Evolutionary conservation across 2,113 vertebrate species (phyloP), one percentile per base, ranked within the genome.

Genomic region (Micronycteris hirsuta): DNA sequence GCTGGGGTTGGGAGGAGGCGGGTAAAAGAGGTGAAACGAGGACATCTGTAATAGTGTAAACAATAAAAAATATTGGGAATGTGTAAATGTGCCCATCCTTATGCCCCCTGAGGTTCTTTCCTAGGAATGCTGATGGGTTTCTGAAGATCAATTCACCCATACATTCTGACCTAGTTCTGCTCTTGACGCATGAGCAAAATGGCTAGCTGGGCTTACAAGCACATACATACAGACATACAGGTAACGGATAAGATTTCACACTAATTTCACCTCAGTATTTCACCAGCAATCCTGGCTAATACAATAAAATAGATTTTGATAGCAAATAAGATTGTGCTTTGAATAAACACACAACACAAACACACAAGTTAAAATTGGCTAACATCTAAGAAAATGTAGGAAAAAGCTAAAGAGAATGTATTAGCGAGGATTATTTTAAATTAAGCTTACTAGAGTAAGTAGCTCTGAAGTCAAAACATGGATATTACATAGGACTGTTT

Each of bases 401-500:
- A 93, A 94, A 93, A 81, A 4, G 7, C 58, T 92, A 91, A 89
- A 78, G 47, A 93, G 38, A 93, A 67, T 43, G 86, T 87, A 95
- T 93, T 95, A 84, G 33, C 24, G 74, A 83, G 28, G 24, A 41
- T 76, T 94, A 86, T 83, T 97, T 96, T 97, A 97, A 98, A 93
- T 96, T 97, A 91, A 94, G 73, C 81, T 73, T 86, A 91, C 52
- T 89, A 87, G 70, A 14, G 2, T 80, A 76, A 95, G 63, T 97
- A 94, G 92, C 94, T 97, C 96, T 96, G 95, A 98, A 97, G 97
- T 96, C 63, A 93, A 95, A 98, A 89, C 81, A 90, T 49, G 85
- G 56, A 77, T 96, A 94, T 90, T 24, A 95, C 81, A 89, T 77
- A 93, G 45, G 43, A 83, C 93, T 98, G 98, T 98, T 97, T 98